Percentiles rank a stretch among this genome's conserved stretches.
Conservation (phyloP, 1,140 invertebrate species). For the Pararge aegeria region DNA sequence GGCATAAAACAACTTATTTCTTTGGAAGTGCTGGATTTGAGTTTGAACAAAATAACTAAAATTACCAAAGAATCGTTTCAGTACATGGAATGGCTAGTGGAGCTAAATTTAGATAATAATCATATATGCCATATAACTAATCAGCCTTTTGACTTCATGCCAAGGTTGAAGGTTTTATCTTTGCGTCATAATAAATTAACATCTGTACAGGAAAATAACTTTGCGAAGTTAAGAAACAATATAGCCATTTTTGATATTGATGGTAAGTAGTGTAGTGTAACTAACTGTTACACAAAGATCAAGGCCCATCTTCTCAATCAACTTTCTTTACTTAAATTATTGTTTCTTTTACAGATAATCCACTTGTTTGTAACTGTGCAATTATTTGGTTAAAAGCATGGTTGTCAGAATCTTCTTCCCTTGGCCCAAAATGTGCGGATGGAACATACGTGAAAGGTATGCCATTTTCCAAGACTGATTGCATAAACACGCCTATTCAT, state of each 20-base stretch:
- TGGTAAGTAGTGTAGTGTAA: conserved; percentile 82
- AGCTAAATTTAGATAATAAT: conserved; percentile 90
- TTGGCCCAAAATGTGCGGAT: conserved; percentile 87
- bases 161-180: conserved; percentile 88
- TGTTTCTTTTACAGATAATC: conserved; percentile 84
- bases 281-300: not conserved
- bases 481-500: conserved; percentile 71
- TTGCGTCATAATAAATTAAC: conserved; percentile 89
- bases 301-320: not conserved
- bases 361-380: conserved; percentile 88
- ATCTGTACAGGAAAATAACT: conserved; percentile 86
- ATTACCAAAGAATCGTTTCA: conserved; percentile 83
- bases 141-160: conserved; percentile 90
- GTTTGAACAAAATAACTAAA: conserved; percentile 87
- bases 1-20: conserved; percentile 86
- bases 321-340: conserved; percentile 10
- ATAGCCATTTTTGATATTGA: conserved; percentile 92
- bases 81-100: conserved; percentile 91
- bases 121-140: conserved; percentile 85
- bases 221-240: conserved; percentile 87
- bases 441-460: conserved; percentile 86
- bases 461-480: conserved; percentile 84
- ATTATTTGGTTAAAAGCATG: conserved; percentile 91
- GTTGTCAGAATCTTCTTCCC: conserved; percentile 85
- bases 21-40: conserved; percentile 90